Conservation (phyloP, 2,113 vertebrate species). For the Merops nubicus region DNA sequence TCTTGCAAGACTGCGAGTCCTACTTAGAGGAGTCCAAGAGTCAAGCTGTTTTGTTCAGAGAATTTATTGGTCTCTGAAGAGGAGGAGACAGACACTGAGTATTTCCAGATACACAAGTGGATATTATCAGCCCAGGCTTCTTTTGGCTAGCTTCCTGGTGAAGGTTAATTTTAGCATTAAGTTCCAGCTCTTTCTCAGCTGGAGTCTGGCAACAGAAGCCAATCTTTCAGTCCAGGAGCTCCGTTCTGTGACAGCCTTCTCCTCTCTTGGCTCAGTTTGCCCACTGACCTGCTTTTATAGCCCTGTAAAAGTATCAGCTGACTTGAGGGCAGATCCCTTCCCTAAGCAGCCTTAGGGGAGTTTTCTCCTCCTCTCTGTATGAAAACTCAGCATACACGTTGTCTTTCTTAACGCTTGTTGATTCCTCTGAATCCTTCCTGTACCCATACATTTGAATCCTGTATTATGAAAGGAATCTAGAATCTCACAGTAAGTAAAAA, state of each 20-base stretch:
- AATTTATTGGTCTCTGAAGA: conserved; percentile 51
- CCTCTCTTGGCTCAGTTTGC: conserved; percentile 23
- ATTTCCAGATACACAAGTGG: conserved; percentile 66
- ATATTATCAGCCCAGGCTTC: conserved; percentile 64
- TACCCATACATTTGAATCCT: not conserved
- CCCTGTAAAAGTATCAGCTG: conserved; percentile 45
- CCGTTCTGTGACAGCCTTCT: conserved; percentile 42
- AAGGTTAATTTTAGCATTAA: conserved; percentile 70
- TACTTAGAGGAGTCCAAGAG: conserved; percentile 37
- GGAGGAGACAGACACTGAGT: conserved; percentile 58
- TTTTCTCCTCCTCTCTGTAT: not conserved
- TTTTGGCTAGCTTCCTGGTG: conserved; percentile 60
- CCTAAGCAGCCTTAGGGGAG: not conserved
- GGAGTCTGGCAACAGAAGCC: conserved; percentile 62
- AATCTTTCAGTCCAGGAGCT: conserved; percentile 49
- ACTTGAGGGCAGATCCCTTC: conserved; percentile 24
- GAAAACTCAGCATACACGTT: not conserved
- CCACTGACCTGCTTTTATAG: conserved; percentile 51
- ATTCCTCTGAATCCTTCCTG: conserved; percentile 27
- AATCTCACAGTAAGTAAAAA: not conserved
- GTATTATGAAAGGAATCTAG: not conserved
- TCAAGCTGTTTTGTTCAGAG: conserved; percentile 46
- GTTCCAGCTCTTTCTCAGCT: conserved; percentile 64
- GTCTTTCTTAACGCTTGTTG: not conserved
- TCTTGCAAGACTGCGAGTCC: not conserved